phyloP scores from a whole-genome alignment of 2,113 vertebrate species.

The Sylvicapra grimmia region DNA sequence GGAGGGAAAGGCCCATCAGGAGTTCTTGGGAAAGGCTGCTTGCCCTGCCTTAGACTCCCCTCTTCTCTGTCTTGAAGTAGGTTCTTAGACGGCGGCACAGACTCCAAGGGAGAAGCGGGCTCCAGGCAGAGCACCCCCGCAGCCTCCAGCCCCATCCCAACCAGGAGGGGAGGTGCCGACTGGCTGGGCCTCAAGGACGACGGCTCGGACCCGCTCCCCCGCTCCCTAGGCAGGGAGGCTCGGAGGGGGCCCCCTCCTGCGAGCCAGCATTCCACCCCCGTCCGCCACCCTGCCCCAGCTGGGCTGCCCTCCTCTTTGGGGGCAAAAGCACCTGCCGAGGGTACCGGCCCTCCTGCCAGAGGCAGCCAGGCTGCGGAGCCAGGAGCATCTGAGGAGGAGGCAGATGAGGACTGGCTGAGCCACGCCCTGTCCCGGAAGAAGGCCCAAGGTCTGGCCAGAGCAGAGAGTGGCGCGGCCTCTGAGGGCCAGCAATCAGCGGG shows the following conservation, averaged over 20 bases:
- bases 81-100: conserved; percentile 82
- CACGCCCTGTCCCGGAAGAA: conserved; percentile 83
- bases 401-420: conserved; percentile 82
- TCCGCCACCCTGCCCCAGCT: not conserved
- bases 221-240: not conserved
- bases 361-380: not conserved
- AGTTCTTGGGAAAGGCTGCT: not conserved
- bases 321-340: not conserved
- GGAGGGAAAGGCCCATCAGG: not conserved
- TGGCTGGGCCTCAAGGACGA: conserved; percentile 88
- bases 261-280: not conserved
- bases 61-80: conserved; percentile 72
- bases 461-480: conserved; percentile 40
- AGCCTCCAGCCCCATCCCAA: conserved; percentile 33
- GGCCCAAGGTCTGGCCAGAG: conserved; percentile 57
- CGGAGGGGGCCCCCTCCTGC: not conserved
- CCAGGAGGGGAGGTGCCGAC: conserved; percentile 75
- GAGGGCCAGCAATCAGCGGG: conserved; percentile 34
- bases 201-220: not conserved
- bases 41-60: not conserved
- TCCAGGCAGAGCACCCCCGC: conserved; percentile 65
- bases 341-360: conserved; percentile 18
- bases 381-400: not conserved
- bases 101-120: conserved; percentile 73
- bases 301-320: not conserved